Base-by-base conservation (phyloP, 2,113 vertebrate species). In the Cheilinus undulatus region DNA sequence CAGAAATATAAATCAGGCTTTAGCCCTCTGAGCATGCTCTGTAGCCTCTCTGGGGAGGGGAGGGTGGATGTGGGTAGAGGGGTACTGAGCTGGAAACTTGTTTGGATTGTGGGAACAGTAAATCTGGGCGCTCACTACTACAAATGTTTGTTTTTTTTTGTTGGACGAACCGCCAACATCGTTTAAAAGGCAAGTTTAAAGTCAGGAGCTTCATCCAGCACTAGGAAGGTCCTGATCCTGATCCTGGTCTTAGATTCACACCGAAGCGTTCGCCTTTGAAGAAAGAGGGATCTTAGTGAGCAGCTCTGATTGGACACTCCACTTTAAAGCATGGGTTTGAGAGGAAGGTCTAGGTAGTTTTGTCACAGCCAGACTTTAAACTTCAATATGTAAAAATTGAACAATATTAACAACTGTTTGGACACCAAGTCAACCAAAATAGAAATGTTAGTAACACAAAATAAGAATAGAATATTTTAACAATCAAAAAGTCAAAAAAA, bases 91-190 rank as follows among this genome's bases (percentile, higher is more conserved):
- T 71, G 69, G 77, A 76, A 63, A 85, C 76, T 68, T 86, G 87
- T 92, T 92, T 93, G 92, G 92, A 93, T 91, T 92, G 73, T 93
- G 92, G 89, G 91, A 93, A 91, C 89, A 56, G 80, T 73, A 81
- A 78, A 80, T 88, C 88, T 89, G 87, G 89, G 75, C 75, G 67
- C 86, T 85, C 71, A 88, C 85, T 79, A 88, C 85, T 79, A 86
- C 75, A 80, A 78, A 76, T 73, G 3, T 59, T 78, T 76, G 22
- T 67, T 79, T 17, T 69, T 69, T 76, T 26, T n/a, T 51, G 68
- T 59, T 82, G 62, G 75, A 83, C 15, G 40, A 46, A 19, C 23
- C 32, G 82, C 61, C 64, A 84, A 76, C 54, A 49, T 72, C 54
- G 78, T 52, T 68, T 28, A 43, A 48, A 62, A 69, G 49, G 17